Conservation (phyloP, 2,113 vertebrate species). For the Corynorhinus townsendii region DNA sequence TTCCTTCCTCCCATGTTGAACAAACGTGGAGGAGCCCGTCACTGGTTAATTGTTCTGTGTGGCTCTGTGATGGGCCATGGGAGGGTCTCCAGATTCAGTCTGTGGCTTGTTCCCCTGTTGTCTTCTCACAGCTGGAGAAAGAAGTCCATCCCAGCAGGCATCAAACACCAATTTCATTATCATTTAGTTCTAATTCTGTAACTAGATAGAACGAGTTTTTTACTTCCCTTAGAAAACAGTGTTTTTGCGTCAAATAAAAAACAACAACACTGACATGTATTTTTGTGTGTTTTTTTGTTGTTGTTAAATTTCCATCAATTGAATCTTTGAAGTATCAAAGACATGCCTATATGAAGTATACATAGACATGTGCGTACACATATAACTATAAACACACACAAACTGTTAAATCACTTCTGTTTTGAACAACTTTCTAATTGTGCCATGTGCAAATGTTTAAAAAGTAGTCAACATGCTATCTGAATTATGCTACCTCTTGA, state of each 20-base stretch:
- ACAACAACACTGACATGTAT: background rate
- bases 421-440: background rate
- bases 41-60: background rate
- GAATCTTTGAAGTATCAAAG: background rate
- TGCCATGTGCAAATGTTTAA: background rate
- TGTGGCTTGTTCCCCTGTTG: background rate
- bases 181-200: background rate
- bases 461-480: background rate
- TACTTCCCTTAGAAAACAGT: background rate
- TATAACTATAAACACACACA: background rate
- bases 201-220: background rate
- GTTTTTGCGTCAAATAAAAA: background rate
- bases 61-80: background rate
- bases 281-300: background rate
- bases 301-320: background rate
- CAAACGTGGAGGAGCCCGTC: background rate
- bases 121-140: background rate
- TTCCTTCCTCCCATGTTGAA: background rate
- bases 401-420: background rate
- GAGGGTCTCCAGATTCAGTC: background rate
- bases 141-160: background rate
- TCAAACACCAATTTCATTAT: background rate
- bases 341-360: no score
- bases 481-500: background rate
- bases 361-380: background rate